Conservation (phyloP, 2,888 invertebrate genomes). For the Catocala fraxini region DNA sequence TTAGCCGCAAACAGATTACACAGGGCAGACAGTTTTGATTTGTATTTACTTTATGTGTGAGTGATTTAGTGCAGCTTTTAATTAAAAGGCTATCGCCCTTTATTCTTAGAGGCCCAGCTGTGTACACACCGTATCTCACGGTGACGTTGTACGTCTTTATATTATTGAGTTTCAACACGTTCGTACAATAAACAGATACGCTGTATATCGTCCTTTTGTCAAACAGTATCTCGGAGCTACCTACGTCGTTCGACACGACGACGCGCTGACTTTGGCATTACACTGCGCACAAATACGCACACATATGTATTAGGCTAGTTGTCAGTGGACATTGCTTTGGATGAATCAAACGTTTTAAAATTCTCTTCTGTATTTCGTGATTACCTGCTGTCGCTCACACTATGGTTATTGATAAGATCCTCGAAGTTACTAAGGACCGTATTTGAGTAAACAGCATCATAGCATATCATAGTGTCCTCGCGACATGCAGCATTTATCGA, state of each 20-base stretch:
- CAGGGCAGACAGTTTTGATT: slow-evolving; percentile 31
- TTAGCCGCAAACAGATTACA: slow-evolving; percentile 36
- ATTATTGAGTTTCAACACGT: slow-evolving; percentile 39
- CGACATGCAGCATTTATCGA: too few species aligned
- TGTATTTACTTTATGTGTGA: slow-evolving; percentile 35
- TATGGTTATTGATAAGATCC: too few species aligned
- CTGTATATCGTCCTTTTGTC: slow-evolving; percentile 16
- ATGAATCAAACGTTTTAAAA: too few species aligned
- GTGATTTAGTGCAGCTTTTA: slow-evolving; percentile 43
- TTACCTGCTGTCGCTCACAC: too few species aligned
- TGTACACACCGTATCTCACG: slow-evolving; percentile 33
- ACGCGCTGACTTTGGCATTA: neutral
- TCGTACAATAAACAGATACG: slow-evolving; percentile 15
- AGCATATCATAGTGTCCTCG: too few species aligned
- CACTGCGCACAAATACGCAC: too few species aligned
- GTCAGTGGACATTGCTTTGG: too few species aligned
- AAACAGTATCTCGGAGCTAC: slow-evolving; percentile 3
- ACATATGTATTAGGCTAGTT: too few species aligned
- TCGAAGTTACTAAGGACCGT: too few species aligned
- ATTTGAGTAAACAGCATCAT: too few species aligned
- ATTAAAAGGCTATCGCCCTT: slow-evolving; percentile 49
- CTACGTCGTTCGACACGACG: slow-evolving; percentile 1
- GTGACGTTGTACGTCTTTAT: slow-evolving; percentile 34
- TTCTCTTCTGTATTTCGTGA: too few species aligned
- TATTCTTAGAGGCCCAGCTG: slow-evolving; percentile 47